A percentile compares a stretch with the other conserved stretches of the same genome.
These are phyloP conservation scores for Desmodus rotundus DNA, from an alignment of 2,113 vertebrate genomes.

Conservation along the genomic window DNA sequence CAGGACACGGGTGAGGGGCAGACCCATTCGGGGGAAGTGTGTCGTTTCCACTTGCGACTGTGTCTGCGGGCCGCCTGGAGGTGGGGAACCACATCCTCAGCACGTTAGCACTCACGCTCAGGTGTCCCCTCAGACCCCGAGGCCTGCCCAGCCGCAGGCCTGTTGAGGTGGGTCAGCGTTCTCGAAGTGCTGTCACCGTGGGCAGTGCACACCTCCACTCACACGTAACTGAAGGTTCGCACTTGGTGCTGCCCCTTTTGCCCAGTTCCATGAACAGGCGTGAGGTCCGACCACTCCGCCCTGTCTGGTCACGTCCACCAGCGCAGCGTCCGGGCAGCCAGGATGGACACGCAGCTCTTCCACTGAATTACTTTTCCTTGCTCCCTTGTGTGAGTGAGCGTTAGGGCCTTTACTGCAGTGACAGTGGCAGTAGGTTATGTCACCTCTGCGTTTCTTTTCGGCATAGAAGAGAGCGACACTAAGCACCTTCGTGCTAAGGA, in stretches of 20 bases:
- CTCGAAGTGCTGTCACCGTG: background rate
- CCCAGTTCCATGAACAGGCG: background rate
- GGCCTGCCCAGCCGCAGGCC: background rate
- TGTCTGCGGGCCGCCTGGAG: background rate
- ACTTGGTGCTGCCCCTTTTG: background rate
- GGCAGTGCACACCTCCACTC: background rate
- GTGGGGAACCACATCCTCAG: background rate
- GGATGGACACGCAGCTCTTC: background rate
- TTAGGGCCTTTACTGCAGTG: background rate
- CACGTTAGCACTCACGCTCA: background rate
- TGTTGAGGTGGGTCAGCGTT: background rate
- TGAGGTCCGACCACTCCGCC: background rate
- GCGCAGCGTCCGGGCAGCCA: background rate
- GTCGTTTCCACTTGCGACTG: too few relatives aligned
- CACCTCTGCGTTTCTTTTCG: background rate
- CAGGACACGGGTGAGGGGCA: background rate
- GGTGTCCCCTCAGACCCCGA: background rate
- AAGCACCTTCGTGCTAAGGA: background rate
- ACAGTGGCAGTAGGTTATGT: background rate
- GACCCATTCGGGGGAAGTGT: background rate
- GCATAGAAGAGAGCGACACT: background rate
- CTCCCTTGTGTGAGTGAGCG: background rate
- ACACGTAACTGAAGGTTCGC: background rate
- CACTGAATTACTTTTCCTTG: too few relatives aligned
- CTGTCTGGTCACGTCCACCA: too few relatives aligned